Evolutionary conservation across 2,797 vertebrate species (phyloP), one percentile per base, ranked within the genome.

Genomic region (Clarias platycephalus): DNA sequence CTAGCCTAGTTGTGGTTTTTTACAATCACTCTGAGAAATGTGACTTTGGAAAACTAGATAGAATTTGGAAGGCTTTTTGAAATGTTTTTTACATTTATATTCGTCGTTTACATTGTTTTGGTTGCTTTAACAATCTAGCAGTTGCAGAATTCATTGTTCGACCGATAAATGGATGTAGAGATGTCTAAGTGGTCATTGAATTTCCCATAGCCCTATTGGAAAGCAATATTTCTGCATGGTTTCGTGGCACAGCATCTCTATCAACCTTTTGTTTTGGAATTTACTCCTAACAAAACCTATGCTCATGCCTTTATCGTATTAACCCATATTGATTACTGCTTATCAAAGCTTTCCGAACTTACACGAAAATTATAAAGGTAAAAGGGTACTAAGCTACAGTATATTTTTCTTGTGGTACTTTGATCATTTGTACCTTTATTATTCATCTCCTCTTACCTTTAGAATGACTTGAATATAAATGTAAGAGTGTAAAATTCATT

Each of bases 111-210:
- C 18, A 16, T 70, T 70, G 63, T 70, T 78, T 70, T 44, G 31
- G 9, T 58, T 78, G 31, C 24, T 77, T 80, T 80, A 66, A 80
- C 60, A 64, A 26, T 66, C 78, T 31, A 80, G 77, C 77, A 64
- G 77, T 64, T 66, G 40, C 64, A 40, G 63, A 67, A 77, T 83
- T 77, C 82, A 83, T 66, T 76, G 70, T 57, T 75, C 53, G 63
- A 68, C 28, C 44, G 4, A 76, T 66, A 66, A 55, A 77, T 76
- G 22, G 60, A 78, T 40, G 68, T 31, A 60, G 81, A 63, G 58
- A 62, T 82, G 68, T 82, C 81, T 72, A 82, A 82, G 58, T 40
- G 5, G 81, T 62, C 78, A 80, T 80, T 53, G 78, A 37, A 79
- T 60, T 78, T 74, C 70, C 81, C 81, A 83, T 78, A 62, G 70